Base-by-base conservation (phyloP, 2,888 invertebrate genomes). In the Ectemnius cavifrons region DNA sequence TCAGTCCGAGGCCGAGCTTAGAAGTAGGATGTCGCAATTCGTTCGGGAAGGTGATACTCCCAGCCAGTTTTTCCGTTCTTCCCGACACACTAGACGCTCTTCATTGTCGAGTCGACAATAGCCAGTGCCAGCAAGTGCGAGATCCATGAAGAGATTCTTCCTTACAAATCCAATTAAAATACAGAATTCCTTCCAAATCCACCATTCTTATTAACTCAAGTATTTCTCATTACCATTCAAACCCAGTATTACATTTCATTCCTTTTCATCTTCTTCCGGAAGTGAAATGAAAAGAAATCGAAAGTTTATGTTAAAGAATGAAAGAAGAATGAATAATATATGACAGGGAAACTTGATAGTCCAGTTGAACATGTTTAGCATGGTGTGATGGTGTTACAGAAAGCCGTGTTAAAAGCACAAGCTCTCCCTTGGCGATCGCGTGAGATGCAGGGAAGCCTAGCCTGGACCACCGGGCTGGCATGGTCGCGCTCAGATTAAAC, bases 401-500 rank as follows among this genome's bases (percentile, higher is more conserved):
- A 78, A 76, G 64, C 71, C 28, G 64, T 72, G 65, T 20, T 14
- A 28, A 57, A 27, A 37, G 58, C n/a, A 67, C 59, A 70, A 70
- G 64, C 60, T 5, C 37, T 37, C 37, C 37, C 37, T 37, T 37
- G 37, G 11, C 37, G 5, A 37, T 37, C 8, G 37, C 37, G 37
- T 8, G 37, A 37, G 37, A 58, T 47, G 67, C 75, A 71, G 68
- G 75, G 81, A 71, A 73, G 78, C 67, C 37, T 11, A 37, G 37
- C 8, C 8, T 37, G 37, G 37, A 37, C 37, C 37, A 37, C 6
- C 37, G 37, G 37, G 37, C 11, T 8, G 37, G 37, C 37, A 4
- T 11, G 73, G 74, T 67, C 74, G 70, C 78, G 81, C 81, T 77
- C 86, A 87, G 88, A 89, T 89, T 89, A 89, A 89, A 88, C 88